Conservation (phyloP, 2,797 vertebrate genomes). For the Petrocephalus sullivani region DNA sequence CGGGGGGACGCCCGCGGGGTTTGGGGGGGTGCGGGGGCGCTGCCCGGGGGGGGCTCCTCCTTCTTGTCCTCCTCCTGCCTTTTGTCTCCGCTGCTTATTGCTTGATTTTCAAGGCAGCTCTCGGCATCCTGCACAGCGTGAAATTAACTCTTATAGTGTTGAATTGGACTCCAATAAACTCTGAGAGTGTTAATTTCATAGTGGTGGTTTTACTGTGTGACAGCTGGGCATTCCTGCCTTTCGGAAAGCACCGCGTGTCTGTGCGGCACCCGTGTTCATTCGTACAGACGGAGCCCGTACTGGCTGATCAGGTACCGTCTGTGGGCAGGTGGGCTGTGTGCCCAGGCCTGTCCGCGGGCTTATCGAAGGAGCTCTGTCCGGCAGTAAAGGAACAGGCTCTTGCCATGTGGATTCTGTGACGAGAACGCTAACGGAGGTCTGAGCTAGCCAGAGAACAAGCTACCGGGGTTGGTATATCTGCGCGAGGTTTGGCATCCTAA, state of each 20-base stretch:
- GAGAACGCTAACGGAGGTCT: not conserved
- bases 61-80: not conserved
- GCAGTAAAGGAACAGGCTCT: not conserved
- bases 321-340: not conserved
- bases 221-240: not conserved
- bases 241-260: not conserved
- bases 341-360: not conserved
- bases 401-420: not conserved
- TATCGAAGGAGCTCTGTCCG: not conserved
- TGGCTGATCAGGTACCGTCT: not conserved
- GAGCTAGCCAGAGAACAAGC: not conserved
- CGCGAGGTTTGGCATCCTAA: not conserved
- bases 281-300: not conserved
- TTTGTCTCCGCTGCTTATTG: not conserved
- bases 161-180: not conserved
- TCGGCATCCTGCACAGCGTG: too few relatives aligned
- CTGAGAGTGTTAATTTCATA: not conserved
- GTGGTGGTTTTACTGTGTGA: not conserved
- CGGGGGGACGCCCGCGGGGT: too few relatives aligned
- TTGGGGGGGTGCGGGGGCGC: too few relatives aligned
- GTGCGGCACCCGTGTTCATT: not conserved
- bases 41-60: not conserved
- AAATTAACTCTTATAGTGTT: not conserved
- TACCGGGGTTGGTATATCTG: not conserved
- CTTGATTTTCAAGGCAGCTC: not conserved